Percentiles rank a stretch among this genome's conserved stretches.
Evolutionary conservation across 2,888 invertebrate genomes (phyloP).

Genomic region (Zhuqinia jingwanae): DNA sequence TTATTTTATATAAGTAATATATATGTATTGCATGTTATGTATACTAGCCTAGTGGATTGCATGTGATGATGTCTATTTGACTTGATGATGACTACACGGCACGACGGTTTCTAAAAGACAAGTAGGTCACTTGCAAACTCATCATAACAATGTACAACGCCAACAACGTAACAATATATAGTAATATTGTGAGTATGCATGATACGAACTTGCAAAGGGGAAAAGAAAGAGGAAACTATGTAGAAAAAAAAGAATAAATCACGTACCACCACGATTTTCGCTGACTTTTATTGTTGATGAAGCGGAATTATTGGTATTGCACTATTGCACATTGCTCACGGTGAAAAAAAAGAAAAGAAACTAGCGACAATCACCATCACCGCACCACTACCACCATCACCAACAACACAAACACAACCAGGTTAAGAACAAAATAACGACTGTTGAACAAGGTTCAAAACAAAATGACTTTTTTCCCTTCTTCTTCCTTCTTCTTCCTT

Average conservation of each 20-base stretch:
- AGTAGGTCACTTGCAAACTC: slow-evolving; percentile 38
- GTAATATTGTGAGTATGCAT: no score
- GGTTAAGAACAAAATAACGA: slow-evolving; percentile 1
- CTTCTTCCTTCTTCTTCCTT: background rate
- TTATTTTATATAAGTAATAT: no score
- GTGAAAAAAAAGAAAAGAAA: no score
- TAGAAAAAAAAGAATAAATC: background rate
- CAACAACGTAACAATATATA: no score
- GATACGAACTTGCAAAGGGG: background rate
- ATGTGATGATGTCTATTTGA: slow-evolving; percentile 20
- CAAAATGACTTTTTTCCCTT: background rate
- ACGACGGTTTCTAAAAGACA: slow-evolving; percentile 10
- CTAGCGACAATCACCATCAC: no score
- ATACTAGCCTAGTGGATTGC: background rate
- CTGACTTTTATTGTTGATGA: slow-evolving; percentile 25
- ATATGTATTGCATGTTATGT: background rate
- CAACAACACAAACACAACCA: slow-evolving; percentile 13
- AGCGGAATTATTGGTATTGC: slow-evolving; percentile 8
- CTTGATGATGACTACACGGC: slow-evolving; percentile 21
- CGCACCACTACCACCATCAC: background rate
- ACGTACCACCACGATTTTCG: slow-evolving; percentile 30
- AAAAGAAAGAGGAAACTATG: background rate
- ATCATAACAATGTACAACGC: slow-evolving; percentile 45
- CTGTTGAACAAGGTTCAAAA: no score
- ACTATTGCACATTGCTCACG: background rate